Evolutionary conservation across 2,113 vertebrate species (phyloP), one percentile per base, ranked within the genome.

Genomic region (Hepsetus odoe): DNA sequence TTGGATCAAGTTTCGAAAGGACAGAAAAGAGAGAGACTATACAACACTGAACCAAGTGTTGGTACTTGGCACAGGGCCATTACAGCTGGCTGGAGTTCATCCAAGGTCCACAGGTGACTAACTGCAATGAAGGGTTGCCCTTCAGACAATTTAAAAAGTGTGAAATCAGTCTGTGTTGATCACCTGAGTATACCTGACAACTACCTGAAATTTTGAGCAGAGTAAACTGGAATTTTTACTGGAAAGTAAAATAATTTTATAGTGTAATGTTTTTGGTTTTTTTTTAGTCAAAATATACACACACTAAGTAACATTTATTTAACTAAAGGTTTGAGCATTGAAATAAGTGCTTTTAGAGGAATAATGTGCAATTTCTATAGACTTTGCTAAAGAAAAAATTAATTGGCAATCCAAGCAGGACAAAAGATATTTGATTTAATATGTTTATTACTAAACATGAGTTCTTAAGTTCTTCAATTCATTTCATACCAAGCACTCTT

Each of bases 1-100:
- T 68, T 64, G 61, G 53, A 75, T 76, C 55, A 9, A 33, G 61
- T 76, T 84, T 82, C 77, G 38, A 61, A 71, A n/a, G 33, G 40
- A 58, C 24, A 44, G 42, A 24, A 55, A n/a, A 68, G 68, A 51
- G 75, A 80, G 18, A 38, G 32, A 49, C 32, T 8, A 62, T 62
- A 65, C 72, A 59, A 32, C 11, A 20, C 22, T 65, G 16, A 55
- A 30, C 40, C 59, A 28, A 32, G 72, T 55, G 56, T 55, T 35
- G 64, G 65, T 46, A 5, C 68, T 66, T 83, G 76, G 81, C 46
- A 64, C 18, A 18, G 46, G 22, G 56, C 55, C 46, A 24, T 58
- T 46, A 77, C 16, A n/a, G 20, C 44, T 42, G 20, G 20, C 46
- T 46, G 56, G 20, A 83, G 74, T 35, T 72, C 33, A 65, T 46